Conservation (phyloP, 2,797 vertebrate genomes). For the Limnodromus scolopaceus region DNA sequence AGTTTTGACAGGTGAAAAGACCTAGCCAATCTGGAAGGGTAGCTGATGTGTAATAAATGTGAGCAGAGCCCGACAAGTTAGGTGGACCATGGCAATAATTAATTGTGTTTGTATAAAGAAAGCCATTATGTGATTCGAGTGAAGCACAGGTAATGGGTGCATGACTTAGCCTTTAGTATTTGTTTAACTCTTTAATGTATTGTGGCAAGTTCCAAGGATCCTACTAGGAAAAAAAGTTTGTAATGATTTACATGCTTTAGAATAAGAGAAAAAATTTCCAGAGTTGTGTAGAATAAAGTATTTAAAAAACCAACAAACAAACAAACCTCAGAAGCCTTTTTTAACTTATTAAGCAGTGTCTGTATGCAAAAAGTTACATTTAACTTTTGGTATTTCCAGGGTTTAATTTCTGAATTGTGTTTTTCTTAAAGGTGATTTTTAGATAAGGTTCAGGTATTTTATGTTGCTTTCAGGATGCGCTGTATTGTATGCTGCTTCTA, state of each 20-base stretch:
- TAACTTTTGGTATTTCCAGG: neutral
- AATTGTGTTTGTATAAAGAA: neutral
- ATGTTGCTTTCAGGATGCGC: neutral
- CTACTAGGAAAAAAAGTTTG: neutral
- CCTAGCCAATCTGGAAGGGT: neutral
- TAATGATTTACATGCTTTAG: neutral
- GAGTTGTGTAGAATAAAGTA: neutral
- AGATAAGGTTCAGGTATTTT: neutral
- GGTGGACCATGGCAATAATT: neutral
- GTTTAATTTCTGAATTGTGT: neutral
- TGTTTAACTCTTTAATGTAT: neutral
- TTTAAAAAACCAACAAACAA: neutral
- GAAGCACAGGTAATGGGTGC: neutral
- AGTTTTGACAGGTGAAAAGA: neutral
- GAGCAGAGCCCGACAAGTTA: neutral
- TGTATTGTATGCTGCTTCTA: neutral
- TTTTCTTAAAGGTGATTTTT: neutral
- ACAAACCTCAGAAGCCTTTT: neutral
- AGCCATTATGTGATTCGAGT: accelerated
- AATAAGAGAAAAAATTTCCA: neutral
- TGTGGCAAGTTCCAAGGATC: neutral
- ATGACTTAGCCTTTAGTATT: neutral
- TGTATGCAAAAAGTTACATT: neutral
- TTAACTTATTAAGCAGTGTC: neutral
- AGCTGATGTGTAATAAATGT: accelerated